Percentiles rank a stretch among this genome's conserved stretches.
Conservation (phyloP, 2,113 vertebrate genomes). For the Micronycteris hirsuta region DNA sequence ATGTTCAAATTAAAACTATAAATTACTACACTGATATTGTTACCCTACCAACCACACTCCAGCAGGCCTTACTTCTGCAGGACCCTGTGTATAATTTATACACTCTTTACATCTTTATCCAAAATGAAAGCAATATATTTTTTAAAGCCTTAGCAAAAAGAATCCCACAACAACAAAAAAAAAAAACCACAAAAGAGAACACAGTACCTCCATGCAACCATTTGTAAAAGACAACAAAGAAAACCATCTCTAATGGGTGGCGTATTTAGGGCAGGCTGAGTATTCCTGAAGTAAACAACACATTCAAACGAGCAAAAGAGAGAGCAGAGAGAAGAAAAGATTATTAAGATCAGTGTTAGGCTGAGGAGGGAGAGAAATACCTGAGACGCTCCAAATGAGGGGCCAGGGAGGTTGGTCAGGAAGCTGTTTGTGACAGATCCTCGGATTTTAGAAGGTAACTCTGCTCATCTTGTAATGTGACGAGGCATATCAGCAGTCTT, state of each 20-base stretch:
- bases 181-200: neutral
- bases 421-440: neutral
- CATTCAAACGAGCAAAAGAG: neutral
- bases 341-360: neutral
- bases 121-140: neutral
- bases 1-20: too few species aligned
- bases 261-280: neutral
- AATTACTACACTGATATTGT: too few species aligned
- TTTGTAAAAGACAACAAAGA: neutral
- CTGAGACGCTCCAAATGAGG: neutral
- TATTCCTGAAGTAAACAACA: neutral
- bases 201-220: neutral
- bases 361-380: neutral
- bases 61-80: too few species aligned
- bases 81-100: neutral
- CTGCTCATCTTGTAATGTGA: neutral
- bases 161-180: neutral
- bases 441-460: neutral
- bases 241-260: neutral
- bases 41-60: too few species aligned
- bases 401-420: neutral
- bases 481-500: rapidly evolving
- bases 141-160: neutral
- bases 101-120: neutral
- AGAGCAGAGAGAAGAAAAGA: neutral